Base-by-base conservation (phyloP, 2,888 invertebrate species). In the Oligia latruncula region DNA sequence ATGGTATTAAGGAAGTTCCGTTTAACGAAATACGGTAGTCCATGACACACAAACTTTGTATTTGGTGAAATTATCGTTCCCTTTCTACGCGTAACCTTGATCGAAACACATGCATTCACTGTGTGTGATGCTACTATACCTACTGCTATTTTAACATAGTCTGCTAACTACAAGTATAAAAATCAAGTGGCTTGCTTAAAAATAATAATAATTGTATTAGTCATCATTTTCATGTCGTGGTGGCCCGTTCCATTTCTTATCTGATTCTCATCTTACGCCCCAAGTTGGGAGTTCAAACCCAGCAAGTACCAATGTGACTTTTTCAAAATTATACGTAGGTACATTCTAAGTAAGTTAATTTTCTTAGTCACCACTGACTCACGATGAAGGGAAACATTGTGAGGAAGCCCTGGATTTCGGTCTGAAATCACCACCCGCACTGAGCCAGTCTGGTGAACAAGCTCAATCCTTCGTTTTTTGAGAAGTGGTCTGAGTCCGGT, bases 21-120 rank as follows among this genome's bases (percentile, higher is more conserved):
- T 68, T 70, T 83, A 78, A 68, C 20, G 11, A 40, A 58, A 71
- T 73, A 72, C 65, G 8, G 5, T 49, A 65, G 80, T 80, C 89
- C 87, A 0, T 89, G 87, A 89, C 87, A 81, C 58, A 82, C 74
- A 84, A 83, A 77, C 9, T 72, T n/a, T 43, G 52, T n/a, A 67
- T 81, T 81, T 81, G 87, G 87, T 76, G 87, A 79, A 73, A 84
- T 87, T 87, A 72, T 58, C 40, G 11, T 29, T 72, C 43, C 89
- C 87, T 87, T 87, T 87, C 87, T 78, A 86, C 74, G 0, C 2
- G 17, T 4, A 71, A 58, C 87, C 87, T 87, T 87, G 85, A 17
- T 74, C 40, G 35, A n/a, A 11, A 1, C 58, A 68, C 64, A 72
- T 62, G 40, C 85, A 66, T 72, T 87, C 58, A 65, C 76, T 29